Base-by-base conservation (phyloP, 2,888 invertebrate genomes). In the Ceriagrion tenellum region DNA sequence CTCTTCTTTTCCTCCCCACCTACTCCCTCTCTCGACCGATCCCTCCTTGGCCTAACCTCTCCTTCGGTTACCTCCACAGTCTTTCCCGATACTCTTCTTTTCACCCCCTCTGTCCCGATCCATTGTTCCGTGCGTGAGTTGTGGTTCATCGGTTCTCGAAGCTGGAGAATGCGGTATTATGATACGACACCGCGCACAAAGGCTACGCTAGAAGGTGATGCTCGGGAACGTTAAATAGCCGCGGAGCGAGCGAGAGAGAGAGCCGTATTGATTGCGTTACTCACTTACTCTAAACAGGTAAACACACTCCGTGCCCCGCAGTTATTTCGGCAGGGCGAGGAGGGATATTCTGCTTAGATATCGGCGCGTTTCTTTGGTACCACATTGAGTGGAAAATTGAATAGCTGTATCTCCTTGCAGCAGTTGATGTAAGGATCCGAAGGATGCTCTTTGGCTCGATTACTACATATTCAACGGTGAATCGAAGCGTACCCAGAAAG, bases 141-240 rank as follows among this genome's bases (percentile, higher is more conserved):
- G n/a, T 55, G 55, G 89, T 55, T 47, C 89, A 89, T 47, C 55
- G 89, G 35, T 89, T 89, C 55, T 2, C 55, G 89, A 55, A 89
- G 55, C 55, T n/a, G 59, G 47, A 20, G 69, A 20, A 88, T 88
- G 88, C 88, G 88, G 81, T 81, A 81, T 81, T 81, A 89, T 89
- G 89, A 89, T 89, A n/a, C 89, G 55, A n/a, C 88, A 55, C 89
- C n/a, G 55, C 13, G 26, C 89, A 59, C 59, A 59, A 59, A 59
- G 59, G 59, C 59, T 20, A 59, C 59, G 89, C 55, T 89, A 59
- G n/a, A 35, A 81, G 81, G 81, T 81, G 81, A 13, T 81, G 81
- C 81, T 81, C 18, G 81, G 81, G 35, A 81, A 81, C 35, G 81
- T 81, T 81, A 81, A 81, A 81, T 30, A 81, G 81, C 81, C 81